These are phyloP conservation scores for Lanistes nyassanus DNA, from an alignment of 1,140 invertebrate species.

Conservation along the genomic window DNA sequence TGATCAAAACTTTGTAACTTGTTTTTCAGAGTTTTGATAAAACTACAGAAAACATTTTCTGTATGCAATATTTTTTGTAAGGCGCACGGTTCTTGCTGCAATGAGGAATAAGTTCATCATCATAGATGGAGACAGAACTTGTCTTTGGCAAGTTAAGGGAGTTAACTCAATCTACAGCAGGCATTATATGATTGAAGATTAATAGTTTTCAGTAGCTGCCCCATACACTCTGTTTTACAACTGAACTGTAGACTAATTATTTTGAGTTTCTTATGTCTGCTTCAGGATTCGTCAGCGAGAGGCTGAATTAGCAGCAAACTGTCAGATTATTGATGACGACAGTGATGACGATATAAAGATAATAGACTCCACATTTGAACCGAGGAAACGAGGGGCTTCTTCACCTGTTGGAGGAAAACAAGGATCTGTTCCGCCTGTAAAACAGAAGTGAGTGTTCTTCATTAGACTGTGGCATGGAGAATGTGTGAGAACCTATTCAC, in stretches of 20 bases:
- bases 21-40: too few relatives aligned
- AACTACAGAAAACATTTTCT: too few relatives aligned
- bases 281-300: conserved; percentile 28
- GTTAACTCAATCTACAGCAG: too few relatives aligned
- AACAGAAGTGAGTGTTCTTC: background rate
- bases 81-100: too few relatives aligned
- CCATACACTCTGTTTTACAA: background rate
- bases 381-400: conserved; percentile 12
- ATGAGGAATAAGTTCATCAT: too few relatives aligned
- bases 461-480: too few relatives aligned
- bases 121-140: too few relatives aligned
- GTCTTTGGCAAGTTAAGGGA: too few relatives aligned
- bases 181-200: too few relatives aligned
- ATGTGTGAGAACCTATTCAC: background rate
- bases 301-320: conserved; percentile 24
- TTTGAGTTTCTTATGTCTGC: conserved; percentile 3
- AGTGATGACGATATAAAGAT: conserved; percentile 49
- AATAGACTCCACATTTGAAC: conserved; percentile 41
- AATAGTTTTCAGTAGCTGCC: background rate
- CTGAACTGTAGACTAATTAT: background rate
- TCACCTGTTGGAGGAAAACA: background rate
- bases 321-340: conserved; percentile 35
- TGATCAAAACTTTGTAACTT: too few relatives aligned
- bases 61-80: too few relatives aligned
- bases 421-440: background rate